Conservation (phyloP, 1,140 invertebrate genomes). For the Paralvinella palmiformis region DNA sequence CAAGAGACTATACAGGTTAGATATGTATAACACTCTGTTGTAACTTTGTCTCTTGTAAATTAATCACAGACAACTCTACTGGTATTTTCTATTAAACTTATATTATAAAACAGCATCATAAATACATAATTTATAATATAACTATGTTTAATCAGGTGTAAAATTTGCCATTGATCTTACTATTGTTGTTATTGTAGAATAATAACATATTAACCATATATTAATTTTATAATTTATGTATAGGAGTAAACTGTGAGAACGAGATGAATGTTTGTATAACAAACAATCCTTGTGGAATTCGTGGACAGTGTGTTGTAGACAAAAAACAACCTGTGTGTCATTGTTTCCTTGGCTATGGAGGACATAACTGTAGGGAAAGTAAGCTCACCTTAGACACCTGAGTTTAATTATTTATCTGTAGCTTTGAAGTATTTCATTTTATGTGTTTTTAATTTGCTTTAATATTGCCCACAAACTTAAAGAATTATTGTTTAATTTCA, state of each 20-base stretch:
- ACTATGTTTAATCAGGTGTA: neutral
- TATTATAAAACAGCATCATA: neutral
- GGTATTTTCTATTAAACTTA: neutral
- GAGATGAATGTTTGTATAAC: slow-evolving; percentile 59
- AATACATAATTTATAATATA: neutral
- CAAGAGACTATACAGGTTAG: slow-evolving; percentile 47
- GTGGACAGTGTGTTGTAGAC: slow-evolving; percentile 58
- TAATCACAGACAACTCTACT: neutral
- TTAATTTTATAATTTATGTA: slow-evolving; percentile 22
- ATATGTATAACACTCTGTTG: neutral
- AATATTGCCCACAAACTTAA: neutral
- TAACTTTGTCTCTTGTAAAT: neutral
- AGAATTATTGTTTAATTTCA: neutral
- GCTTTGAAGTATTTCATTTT: too few species aligned
- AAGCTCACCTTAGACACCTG: too few species aligned
- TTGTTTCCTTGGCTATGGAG: slow-evolving; percentile 70
- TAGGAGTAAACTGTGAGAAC: slow-evolving; percentile 66
- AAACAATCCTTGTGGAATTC: slow-evolving; percentile 69
- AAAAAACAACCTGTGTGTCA: slow-evolving; percentile 61
- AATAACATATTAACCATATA: too few species aligned
- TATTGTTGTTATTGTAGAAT: neutral
- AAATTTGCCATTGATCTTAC: neutral
- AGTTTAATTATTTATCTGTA: too few species aligned
- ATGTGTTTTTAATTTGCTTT: too few species aligned
- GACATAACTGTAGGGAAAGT: slow-evolving; percentile 67